A percentile compares a stretch with the other conserved stretches of the same genome.
These are phyloP conservation scores for Andrena trimmerana DNA, from an alignment of 2,888 invertebrate genomes.

Conservation along the genomic window DNA sequence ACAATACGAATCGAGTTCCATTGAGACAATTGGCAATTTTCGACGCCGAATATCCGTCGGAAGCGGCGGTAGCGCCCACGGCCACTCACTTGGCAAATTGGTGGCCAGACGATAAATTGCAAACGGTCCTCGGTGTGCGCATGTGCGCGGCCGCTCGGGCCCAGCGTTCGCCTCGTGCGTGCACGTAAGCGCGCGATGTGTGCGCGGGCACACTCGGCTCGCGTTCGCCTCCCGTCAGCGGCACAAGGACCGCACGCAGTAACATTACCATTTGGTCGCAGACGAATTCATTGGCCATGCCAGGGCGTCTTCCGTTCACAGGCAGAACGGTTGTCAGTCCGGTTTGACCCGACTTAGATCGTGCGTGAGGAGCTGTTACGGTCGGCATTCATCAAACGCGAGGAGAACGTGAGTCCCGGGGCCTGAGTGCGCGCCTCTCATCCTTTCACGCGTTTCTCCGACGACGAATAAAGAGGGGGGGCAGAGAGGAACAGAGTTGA, in stretches of 20 bases:
- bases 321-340: slow-evolving; percentile 81
- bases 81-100: slow-evolving; percentile 81
- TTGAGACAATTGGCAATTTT: slow-evolving; percentile 85
- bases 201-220: slow-evolving; percentile 33
- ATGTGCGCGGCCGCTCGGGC: neutral
- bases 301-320: slow-evolving; percentile 83
- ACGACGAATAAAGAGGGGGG: neutral
- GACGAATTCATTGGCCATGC: slow-evolving; percentile 82
- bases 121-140: slow-evolving; percentile 70
- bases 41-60: slow-evolving; percentile 83
- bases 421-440: slow-evolving; percentile 28
- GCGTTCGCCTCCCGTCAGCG: slow-evolving; percentile 63
- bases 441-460: slow-evolving; percentile 24
- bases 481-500: neutral
- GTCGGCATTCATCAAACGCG: slow-evolving; percentile 71
- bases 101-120: slow-evolving; percentile 82
- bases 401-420: slow-evolving; percentile 30
- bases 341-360: slow-evolving; percentile 75
- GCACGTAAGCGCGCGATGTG: slow-evolving; percentile 32
- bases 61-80: slow-evolving; percentile 80
- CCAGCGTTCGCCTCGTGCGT: slow-evolving; percentile 32
- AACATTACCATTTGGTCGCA: slow-evolving; percentile 82
- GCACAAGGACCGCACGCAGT: slow-evolving; percentile 81
- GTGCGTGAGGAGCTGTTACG: slow-evolving; percentile 70
- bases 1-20: slow-evolving; percentile 80